These are phyloP conservation scores for Limnothrissa miodon DNA, from an alignment of 2,113 vertebrate species.

Conservation along the genomic window DNA sequence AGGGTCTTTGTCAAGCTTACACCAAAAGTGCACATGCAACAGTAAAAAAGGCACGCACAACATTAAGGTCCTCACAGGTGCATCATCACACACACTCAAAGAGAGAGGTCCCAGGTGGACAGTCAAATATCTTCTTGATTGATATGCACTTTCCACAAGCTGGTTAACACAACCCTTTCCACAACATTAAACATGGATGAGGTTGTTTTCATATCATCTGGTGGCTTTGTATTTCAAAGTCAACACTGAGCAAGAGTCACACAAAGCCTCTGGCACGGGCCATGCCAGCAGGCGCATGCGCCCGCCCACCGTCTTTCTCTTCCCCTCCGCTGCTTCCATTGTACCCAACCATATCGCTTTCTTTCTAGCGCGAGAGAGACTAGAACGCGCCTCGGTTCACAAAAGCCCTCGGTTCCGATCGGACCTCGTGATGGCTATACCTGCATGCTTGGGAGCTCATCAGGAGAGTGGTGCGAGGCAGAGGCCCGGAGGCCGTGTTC, in stretches of 20 bases:
- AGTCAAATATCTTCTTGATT: background rate
- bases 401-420: background rate
- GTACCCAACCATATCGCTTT: background rate
- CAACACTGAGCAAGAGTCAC: background rate
- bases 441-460: background rate
- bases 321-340: background rate
- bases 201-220: background rate
- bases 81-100: background rate
- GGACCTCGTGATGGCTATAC: background rate
- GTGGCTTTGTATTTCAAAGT: background rate
- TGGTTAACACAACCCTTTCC: background rate
- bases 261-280: background rate
- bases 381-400: background rate
- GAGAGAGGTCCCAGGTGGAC: too few species aligned
- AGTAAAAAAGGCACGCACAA: too few species aligned
- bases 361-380: background rate
- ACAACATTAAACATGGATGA: background rate
- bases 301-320: background rate
- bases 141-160: background rate
- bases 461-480: background rate
- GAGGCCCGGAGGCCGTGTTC: background rate
- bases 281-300: background rate
- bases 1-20: too few species aligned
- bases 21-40: too few species aligned
- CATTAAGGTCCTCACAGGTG: background rate